Evolutionary conservation across 2,888 invertebrate species (phyloP).

Genomic region (Mythimna albipuncta): DNA sequence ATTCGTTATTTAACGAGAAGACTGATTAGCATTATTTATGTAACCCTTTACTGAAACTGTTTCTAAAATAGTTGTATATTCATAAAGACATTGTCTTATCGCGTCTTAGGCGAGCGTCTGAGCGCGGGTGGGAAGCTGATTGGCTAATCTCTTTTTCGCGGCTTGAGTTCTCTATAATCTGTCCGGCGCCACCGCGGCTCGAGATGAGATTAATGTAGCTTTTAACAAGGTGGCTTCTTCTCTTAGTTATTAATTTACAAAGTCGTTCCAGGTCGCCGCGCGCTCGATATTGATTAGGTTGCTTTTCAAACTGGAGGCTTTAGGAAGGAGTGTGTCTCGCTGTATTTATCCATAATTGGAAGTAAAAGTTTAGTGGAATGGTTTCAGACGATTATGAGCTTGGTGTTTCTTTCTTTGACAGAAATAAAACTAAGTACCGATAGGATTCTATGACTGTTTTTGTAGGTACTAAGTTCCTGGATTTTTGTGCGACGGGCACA

Average conservation of each 20-base stretch:
- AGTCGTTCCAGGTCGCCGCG: slow-evolving; percentile 1
- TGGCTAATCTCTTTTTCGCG: slow-evolving; percentile 28
- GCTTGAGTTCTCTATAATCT: slow-evolving; percentile 8
- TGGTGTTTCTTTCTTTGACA: neutral
- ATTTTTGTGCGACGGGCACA: neutral
- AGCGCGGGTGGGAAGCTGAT: neutral
- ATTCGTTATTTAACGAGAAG: neutral
- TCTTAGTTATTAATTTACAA: slow-evolving; percentile 16
- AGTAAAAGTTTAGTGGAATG: neutral
- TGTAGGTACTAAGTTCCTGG: neutral
- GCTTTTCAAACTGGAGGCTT: neutral
- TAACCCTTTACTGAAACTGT: neutral
- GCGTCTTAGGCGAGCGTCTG: neutral
- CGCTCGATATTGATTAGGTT: neutral
- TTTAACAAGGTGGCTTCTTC: slow-evolving; percentile 1
- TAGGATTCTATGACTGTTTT: too few species aligned
- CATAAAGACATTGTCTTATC: slow-evolving; percentile 12
- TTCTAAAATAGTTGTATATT: slow-evolving; percentile 21
- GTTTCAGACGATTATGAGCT: neutral
- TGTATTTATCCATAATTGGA: neutral
- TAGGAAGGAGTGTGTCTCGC: neutral
- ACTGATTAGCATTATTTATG: neutral
- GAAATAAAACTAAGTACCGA: neutral
- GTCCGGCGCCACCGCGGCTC: slow-evolving; percentile 4
- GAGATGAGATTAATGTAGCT: slow-evolving; percentile 27